Percentiles rank a stretch among this genome's conserved stretches.
Evolutionary conservation across 2,888 invertebrate genomes (phyloP).

Genomic region (Acronicta aceris): DNA sequence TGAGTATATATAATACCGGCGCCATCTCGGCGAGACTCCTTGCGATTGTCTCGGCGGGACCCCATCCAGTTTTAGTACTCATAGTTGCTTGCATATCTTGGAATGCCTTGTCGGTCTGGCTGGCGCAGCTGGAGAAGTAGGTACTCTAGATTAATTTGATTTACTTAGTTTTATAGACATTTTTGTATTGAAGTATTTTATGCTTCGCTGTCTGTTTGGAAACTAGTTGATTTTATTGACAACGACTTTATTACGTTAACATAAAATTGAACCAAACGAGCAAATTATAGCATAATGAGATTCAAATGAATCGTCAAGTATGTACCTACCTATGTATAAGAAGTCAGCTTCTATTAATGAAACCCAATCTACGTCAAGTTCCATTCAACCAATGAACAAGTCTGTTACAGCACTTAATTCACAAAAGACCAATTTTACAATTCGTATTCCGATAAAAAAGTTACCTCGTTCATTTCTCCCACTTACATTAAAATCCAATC

Average conservation of each 20-base stretch:
- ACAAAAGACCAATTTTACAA: slow-evolving; percentile 1
- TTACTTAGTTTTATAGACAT: neutral
- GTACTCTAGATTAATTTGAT: slow-evolving; percentile 1
- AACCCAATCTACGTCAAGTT: neutral
- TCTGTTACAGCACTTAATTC: slow-evolving; percentile 3
- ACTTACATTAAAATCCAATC: slow-evolving; percentile 43
- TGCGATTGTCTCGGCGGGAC: slow-evolving; percentile 47
- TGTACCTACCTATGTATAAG: too few species aligned
- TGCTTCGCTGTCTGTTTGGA: too few species aligned
- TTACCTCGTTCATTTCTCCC: slow-evolving; percentile 13
- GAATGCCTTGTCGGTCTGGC: slow-evolving; percentile 25
- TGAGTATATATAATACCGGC: slow-evolving; percentile 32
- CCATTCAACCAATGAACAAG: slow-evolving; percentile 14
- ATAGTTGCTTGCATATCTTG: slow-evolving; percentile 27
- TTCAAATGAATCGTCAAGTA: too few species aligned
- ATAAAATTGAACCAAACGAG: too few species aligned
- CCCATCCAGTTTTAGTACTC: slow-evolving; percentile 32
- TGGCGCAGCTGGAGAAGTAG: slow-evolving; percentile 1
- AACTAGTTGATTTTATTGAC: too few species aligned
- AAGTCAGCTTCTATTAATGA: neutral
- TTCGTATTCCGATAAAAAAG: slow-evolving; percentile 15
- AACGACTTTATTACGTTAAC: too few species aligned
- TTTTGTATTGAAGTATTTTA: neutral
- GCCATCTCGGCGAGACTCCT: slow-evolving; percentile 51
- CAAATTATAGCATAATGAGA: too few species aligned